These are phyloP conservation scores for Lacerta viridis DNA, from an alignment of 2,797 vertebrate species.

Conservation along the genomic window DNA sequence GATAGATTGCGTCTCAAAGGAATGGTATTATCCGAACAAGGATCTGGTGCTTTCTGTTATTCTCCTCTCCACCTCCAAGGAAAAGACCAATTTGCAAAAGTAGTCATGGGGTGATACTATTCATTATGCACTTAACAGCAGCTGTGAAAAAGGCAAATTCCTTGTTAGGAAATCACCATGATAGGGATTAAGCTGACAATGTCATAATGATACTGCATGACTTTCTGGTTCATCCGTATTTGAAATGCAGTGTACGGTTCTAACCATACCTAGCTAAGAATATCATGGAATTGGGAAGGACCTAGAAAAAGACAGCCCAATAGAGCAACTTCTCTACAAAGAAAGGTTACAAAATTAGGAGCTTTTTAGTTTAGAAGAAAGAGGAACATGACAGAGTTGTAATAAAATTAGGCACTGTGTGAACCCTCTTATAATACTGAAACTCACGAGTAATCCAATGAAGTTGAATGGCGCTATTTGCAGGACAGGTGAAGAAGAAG, in stretches of 20 bases:
- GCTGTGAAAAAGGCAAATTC: neutral
- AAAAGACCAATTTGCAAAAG: neutral
- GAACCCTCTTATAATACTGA: too few relatives aligned
- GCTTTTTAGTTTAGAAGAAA: too few relatives aligned
- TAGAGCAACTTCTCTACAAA: too few relatives aligned
- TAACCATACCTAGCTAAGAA: neutral
- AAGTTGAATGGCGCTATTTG: too few relatives aligned
- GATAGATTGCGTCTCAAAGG: neutral
- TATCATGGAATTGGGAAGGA: neutral
- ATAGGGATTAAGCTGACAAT: neutral
- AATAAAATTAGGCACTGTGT: too few relatives aligned
- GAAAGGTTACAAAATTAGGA: too few relatives aligned
- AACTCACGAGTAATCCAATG: too few relatives aligned
- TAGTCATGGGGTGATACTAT: neutral
- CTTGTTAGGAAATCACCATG: neutral
- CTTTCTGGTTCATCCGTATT: neutral
- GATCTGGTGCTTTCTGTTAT: neutral
- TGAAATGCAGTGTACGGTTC: neutral
- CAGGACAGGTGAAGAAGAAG: too few relatives aligned
- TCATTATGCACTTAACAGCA: neutral
- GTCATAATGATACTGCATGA: neutral
- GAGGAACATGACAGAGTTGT: too few relatives aligned
- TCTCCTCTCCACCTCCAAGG: too few relatives aligned
- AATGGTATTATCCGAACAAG: neutral
- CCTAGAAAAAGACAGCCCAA: neutral